These are phyloP conservation scores for Cantharis flavilabris DNA, from an alignment of 2,888 invertebrate genomes.

Conservation along the genomic window DNA sequence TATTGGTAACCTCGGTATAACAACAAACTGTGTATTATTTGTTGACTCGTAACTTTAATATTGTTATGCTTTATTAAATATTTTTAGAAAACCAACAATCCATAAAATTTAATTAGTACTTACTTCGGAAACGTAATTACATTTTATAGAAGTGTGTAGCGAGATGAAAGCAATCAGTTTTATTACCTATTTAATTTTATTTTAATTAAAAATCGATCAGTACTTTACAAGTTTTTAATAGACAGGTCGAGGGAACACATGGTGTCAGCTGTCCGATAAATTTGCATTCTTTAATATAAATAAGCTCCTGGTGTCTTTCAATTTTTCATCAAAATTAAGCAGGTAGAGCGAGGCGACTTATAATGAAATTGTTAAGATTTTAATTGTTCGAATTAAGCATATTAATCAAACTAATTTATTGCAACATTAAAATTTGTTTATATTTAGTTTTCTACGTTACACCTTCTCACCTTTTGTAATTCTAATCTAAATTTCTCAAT, in stretches of 20 bases:
- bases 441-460: not conserved
- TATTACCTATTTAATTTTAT: not conserved
- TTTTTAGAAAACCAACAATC: not conserved
- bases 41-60: not conserved
- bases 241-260: not conserved
- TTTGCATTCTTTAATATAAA: not conserved
- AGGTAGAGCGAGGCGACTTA: not conserved
- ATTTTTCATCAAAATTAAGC: not conserved
- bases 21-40: not conserved
- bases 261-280: not conserved
- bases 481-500: not conserved
- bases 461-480: not conserved
- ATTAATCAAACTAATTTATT: not conserved
- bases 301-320: not conserved
- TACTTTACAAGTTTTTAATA: not conserved
- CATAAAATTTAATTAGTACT: not conserved
- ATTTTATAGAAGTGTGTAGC: not conserved
- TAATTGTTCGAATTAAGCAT: not conserved
- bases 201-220: not conserved
- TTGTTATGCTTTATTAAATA: not conserved
- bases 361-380: not conserved
- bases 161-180: not conserved
- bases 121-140: not conserved
- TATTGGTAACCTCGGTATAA: not conserved
- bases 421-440: not conserved